Percentiles rank a stretch among this genome's conserved stretches.
Evolutionary conservation across 2,113 vertebrate species (phyloP).

Genomic region (Dipodomys merriami): DNA sequence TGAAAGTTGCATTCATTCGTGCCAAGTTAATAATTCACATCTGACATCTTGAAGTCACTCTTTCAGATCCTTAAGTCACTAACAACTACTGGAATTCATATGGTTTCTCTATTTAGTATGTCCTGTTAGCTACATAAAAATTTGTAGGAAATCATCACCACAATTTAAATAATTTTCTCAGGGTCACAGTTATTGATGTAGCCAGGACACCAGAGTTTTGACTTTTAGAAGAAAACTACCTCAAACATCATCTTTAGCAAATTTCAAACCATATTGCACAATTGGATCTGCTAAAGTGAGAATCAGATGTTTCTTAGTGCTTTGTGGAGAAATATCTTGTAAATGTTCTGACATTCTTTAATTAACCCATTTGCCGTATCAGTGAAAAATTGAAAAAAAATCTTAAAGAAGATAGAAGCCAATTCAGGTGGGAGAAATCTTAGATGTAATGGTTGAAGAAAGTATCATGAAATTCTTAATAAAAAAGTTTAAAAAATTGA

Average conservation of each 20-base stretch:
- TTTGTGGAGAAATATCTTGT: constrained; percentile 39
- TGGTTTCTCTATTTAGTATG: constrained; percentile 11
- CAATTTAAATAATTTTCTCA: constrained; percentile 47
- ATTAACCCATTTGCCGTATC: constrained; percentile 28
- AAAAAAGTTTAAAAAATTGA: neutral
- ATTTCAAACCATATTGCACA: constrained; percentile 24
- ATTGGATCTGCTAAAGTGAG: neutral
- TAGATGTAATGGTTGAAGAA: neutral
- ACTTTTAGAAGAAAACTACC: constrained; percentile 19
- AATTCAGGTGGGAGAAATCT: neutral
- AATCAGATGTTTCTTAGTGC: neutral
- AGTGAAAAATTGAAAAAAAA: constrained; percentile 1
- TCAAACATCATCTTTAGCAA: constrained; percentile 1
- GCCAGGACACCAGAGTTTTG: neutral
- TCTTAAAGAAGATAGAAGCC: neutral
- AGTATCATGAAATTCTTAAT: neutral
- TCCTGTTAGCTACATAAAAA: neutral
- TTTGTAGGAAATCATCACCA: constrained; percentile 16
- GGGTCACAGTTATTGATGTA: neutral
- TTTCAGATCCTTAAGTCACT: neutral
- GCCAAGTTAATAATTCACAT: constrained; percentile 42
- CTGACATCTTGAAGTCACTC: neutral
- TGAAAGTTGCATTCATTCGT: neutral
- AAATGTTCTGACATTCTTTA: constrained; percentile 9
- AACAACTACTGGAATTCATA: neutral